A percentile compares a stretch with the other conserved stretches of the same genome.
phyloP scores from a whole-genome alignment of 2,888 invertebrate genomes.

The Zeuzera pyrina region DNA sequence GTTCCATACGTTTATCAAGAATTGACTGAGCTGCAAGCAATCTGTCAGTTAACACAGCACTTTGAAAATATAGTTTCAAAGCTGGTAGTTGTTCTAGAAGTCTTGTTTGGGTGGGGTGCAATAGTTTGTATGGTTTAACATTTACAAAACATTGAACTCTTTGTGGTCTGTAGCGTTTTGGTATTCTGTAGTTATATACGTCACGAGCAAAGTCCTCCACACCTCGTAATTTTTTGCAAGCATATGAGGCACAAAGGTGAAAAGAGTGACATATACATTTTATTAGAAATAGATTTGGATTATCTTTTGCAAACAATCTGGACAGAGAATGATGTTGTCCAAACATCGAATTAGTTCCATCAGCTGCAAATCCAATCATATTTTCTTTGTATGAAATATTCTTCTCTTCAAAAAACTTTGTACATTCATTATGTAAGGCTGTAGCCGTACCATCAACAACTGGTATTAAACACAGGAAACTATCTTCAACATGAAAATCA shows the following conservation, averaged over 20 bases:
- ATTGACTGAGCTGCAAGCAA: conserved; percentile 11
- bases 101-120: conserved; percentile 1
- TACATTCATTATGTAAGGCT: conserved; percentile 14
- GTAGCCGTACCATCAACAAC: conserved; percentile 16
- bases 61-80: conserved; percentile 6
- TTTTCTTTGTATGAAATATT: background rate
- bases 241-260: background rate
- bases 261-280: conserved; percentile 1
- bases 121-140: background rate
- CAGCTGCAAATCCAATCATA: background rate
- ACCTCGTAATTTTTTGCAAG: background rate
- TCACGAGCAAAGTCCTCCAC: no score
- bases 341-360: background rate
- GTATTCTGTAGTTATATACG: no score
- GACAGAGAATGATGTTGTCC: background rate
- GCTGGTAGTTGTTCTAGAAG: conserved; percentile 10
- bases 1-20: conserved; percentile 8
- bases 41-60: conserved; percentile 11
- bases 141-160: no score
- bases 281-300: background rate
- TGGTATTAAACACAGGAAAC: conserved; percentile 20
- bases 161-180: background rate
- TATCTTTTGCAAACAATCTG: background rate
- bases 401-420: conserved; percentile 9
- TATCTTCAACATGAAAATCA: conserved; percentile 18